Base-by-base conservation (phyloP, 2,888 invertebrate genomes). In the Hermodice carunculata region DNA sequence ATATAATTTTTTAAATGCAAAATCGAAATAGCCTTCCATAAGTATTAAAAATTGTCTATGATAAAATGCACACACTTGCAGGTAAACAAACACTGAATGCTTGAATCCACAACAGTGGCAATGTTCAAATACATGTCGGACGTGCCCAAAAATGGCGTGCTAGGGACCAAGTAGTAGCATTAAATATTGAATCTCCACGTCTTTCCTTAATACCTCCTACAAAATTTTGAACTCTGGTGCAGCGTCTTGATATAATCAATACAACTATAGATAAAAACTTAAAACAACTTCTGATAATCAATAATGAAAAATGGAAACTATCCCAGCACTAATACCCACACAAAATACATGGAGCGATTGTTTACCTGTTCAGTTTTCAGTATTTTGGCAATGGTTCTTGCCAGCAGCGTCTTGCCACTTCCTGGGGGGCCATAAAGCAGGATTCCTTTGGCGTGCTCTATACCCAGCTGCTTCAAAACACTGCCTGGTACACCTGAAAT, bases 381-480 rank as follows among this genome's bases (percentile, higher is more conserved):
- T 4, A 64, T 53, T 8, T 11, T 46, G 17, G 64, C 64, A 2
- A 64, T 60, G 19, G 64, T 64, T 14, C 60, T 52, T 4, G 64
- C 59, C 22, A 64, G 60, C 1, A 64, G 52, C 19, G 64, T 53
- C 29, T 64, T 64, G 1, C 64, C 64, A 44, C 60, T 64, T 19
- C 64, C 64, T 1, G 64, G 60, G 2, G 60, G 51, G 17, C 64
- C 64, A 53, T 64, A 51, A 14, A 64, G 60, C 17, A 64, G 46
- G 3, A 64, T 48, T 32, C 64, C 64, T 37, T 58, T 64, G 26
- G 60, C 64, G 46, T 64, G 64, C 32, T 46, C 53, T n/a, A 64
- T 44, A 1, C 64, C 64, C 28, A 64, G 37, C 29, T 64, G 29
- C 14, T 44, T 46, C 29, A 58, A 43, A 8, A 60, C 44, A 46